Percentiles rank a stretch among this genome's conserved stretches.
Conservation (phyloP, 2,888 invertebrate species). For the Xestia c-nigrum region DNA sequence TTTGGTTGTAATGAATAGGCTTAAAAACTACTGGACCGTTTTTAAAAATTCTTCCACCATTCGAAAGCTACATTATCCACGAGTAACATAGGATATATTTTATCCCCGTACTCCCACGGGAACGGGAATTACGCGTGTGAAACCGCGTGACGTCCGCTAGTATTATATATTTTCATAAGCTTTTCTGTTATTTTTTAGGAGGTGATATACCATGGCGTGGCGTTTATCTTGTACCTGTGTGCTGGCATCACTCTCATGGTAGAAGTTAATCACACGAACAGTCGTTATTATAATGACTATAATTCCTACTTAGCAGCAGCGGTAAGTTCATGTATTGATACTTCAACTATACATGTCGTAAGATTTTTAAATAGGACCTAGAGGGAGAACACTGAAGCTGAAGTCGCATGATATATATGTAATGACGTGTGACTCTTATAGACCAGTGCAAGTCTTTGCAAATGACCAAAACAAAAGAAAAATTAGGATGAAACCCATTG, state of each 20-base stretch:
- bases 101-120: too few relatives aligned
- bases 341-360: neutral
- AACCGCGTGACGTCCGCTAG: too few relatives aligned
- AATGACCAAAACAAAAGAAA: too few relatives aligned
- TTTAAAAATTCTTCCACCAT: too few relatives aligned
- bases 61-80: too few relatives aligned
- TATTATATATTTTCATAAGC: neutral
- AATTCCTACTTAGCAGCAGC: conserved; percentile 93
- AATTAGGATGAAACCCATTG: too few relatives aligned
- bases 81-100: too few relatives aligned
- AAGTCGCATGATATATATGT: neutral
- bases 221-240: conserved; percentile 93
- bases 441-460: too few relatives aligned
- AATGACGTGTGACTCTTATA: neutral
- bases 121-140: too few relatives aligned
- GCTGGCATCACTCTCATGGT: conserved; percentile 93
- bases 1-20: too few relatives aligned
- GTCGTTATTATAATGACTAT: conserved; percentile 87
- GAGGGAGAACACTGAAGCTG: neutral
- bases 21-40: too few relatives aligned
- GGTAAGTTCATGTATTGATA: conserved; percentile 87
- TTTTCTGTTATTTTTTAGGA: conserved; percentile 90
- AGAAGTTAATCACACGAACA: conserved; percentile 90
- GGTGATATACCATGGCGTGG: conserved; percentile 94
- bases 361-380: neutral